phyloP scores from a whole-genome alignment of 2,113 vertebrate species.

The Cisticola juncidis region DNA sequence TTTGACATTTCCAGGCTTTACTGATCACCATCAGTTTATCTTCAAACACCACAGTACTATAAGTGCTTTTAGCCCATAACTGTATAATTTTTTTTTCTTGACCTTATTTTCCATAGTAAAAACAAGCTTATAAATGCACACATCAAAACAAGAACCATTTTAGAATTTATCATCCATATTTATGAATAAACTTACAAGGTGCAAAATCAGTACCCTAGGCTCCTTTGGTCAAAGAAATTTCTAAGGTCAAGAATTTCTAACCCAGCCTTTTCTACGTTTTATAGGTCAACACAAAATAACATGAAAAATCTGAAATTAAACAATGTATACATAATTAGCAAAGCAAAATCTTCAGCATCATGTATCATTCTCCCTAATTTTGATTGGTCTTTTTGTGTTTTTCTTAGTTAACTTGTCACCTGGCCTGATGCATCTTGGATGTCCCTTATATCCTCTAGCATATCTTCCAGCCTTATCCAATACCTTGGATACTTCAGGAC shows the following conservation, averaged over 20 bases:
- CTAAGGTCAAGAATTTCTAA: neutral
- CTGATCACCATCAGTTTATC: neutral
- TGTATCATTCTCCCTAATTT: neutral
- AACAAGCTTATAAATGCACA: neutral
- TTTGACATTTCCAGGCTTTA: neutral
- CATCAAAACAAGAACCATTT: fast-evolving
- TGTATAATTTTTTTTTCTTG: neutral
- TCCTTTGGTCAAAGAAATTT: neutral
- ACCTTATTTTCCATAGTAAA: neutral
- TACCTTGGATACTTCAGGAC: neutral
- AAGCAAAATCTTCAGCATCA: neutral
- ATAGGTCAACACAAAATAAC: neutral
- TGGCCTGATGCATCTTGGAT: neutral
- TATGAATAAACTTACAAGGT: neutral
- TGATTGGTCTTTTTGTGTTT: neutral
- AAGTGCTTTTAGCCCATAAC: neutral
- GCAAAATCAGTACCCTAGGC: neutral
- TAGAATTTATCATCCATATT: neutral
- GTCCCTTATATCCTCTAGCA: fast-evolving
- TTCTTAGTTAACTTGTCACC: neutral
- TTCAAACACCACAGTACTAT: neutral
- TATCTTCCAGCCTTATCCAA: neutral
- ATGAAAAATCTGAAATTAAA: neutral
- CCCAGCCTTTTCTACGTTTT: neutral
- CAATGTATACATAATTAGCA: neutral